phyloP scores from a whole-genome alignment of 1,140 invertebrate species.

The Dendroctonus valens region DNA sequence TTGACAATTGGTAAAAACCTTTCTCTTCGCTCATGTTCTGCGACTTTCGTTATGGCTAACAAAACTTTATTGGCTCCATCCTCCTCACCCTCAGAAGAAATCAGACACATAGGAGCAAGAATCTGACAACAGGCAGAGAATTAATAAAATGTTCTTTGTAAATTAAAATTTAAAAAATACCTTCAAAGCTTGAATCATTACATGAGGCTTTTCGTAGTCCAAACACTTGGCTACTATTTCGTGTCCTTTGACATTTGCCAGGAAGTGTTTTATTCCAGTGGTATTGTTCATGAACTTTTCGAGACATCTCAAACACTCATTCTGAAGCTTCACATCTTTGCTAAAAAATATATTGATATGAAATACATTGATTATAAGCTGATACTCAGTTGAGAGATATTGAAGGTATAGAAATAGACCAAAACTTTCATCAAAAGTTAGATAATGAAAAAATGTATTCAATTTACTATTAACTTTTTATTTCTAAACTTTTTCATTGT shows the following conservation, averaged over 20 bases:
- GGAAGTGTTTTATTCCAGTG: conserved; percentile 81
- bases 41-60: conserved; percentile 88
- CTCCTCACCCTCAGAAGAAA: conserved; percentile 58
- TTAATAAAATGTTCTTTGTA: background rate
- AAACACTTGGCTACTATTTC: conserved; percentile 84
- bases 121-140: conserved; percentile 52
- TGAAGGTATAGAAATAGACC: too few species aligned
- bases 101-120: conserved; percentile 79
- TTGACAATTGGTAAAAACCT: conserved; percentile 86
- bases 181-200: conserved; percentile 86
- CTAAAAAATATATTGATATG: conserved; percentile 34
- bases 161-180: conserved; percentile 43
- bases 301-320: conserved; percentile 89
- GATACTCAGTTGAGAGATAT: too few species aligned
- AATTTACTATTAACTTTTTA: too few species aligned
- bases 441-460: too few species aligned
- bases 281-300: conserved; percentile 95
- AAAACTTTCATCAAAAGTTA: too few species aligned
- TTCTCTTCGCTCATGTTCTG: conserved; percentile 74
- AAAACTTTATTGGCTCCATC: conserved; percentile 82
- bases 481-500: too few species aligned
- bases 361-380: too few species aligned
- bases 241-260: conserved; percentile 79
- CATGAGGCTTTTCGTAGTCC: conserved; percentile 74
- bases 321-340: conserved; percentile 74